Evolutionary conservation across 1,140 invertebrate species (phyloP), one percentile per base, ranked within the genome.

Genomic region (Megathymus violae): DNA sequence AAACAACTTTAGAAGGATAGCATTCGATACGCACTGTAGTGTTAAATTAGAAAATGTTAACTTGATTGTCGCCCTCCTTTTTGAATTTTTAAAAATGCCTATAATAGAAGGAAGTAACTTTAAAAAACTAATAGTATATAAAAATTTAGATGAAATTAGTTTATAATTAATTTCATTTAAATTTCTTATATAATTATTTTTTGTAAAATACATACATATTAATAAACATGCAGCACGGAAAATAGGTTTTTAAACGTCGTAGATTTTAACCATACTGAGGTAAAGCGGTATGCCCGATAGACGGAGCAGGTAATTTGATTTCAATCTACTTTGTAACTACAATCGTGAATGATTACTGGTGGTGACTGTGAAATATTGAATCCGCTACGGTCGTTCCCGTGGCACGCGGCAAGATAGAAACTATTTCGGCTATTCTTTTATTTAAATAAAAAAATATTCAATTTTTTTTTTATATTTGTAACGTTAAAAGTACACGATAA

Each of bases 361-460:
- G 72, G 79, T 73, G 67, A 81, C 71, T 88, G 88, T 90, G 79
- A 80, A 84, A 80, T 81, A 88, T 88, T 69, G 71, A 56, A 88
- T 88, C 80, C 67, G 84, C 62, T 61, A 86, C 83, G 88, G 71
- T 82, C 72, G 67, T 74, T 74, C 64, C 64, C 58, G 74, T 62
- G 74, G 78, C 78, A 88, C 84, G 76, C 77, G 81, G 78, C 71
- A 60, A 54, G 48, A 64, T 69, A 67, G 52, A n/a, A n/a, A 41
- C 52, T 64, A 14, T 22, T 41, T 36, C 25, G 2, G 13, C 52
- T 10, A 17, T 14, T 13, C 14, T 16, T 10, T 31, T 5, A 50
- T 34, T 50, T 34, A 16, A 10, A 15, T 50, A 34, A 7, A 34
- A 48, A 31, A 31, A 4, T 31, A 9, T 31, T 31, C 3, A 4